Evolutionary conservation across 2,888 invertebrate species (phyloP), one percentile per base, ranked within the genome.

Genomic region (Tenthredo amoena): DNA sequence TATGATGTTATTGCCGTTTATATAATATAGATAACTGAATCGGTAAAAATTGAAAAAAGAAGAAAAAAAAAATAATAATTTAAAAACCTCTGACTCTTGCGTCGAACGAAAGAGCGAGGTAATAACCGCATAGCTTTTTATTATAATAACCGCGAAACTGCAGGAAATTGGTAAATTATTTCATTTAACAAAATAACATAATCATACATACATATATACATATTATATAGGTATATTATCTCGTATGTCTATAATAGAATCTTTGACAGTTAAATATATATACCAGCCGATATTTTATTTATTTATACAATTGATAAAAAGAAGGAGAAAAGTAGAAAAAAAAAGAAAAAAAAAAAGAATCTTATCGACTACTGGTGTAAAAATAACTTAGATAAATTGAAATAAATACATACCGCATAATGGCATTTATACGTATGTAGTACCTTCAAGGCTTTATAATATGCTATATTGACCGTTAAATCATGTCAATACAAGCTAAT

Each of bases 281-380:
- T 65, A 65, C 12, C 65, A 65, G 21, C 65, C 31, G 31, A 68
- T 68, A 68, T 68, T 68, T 68, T 68, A 68, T 68, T 68, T 68
- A 68, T n/a, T 55, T 55, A 55, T n/a, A 55, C 31, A 68, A 68
- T 31, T 68, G 5, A 34, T 31, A 31, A 68, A 34, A 31, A 68
- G 26, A 68, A 68, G 31, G 10, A 65, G 31, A 31, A 31, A 2
- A 10, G 0, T 12, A 31, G 12, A 21, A 31, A 15, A 31, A 2
- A 10, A 2, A 31, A 31, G 12, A 10, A 65, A 15, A 10, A 31
- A 55, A 50, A 50, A 50, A 18, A n/a, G n/a, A 55, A 55, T 55
- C n/a, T 55, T 55, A 55, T 55, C 55, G 50, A 50, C 18, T 50
- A n/a, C 55, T 55, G 55, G 55, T 55, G n/a, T 55, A 55, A 55